Evolutionary conservation across 1,140 invertebrate species (phyloP).

Genomic region (Cheumatopsyche charites): DNA sequence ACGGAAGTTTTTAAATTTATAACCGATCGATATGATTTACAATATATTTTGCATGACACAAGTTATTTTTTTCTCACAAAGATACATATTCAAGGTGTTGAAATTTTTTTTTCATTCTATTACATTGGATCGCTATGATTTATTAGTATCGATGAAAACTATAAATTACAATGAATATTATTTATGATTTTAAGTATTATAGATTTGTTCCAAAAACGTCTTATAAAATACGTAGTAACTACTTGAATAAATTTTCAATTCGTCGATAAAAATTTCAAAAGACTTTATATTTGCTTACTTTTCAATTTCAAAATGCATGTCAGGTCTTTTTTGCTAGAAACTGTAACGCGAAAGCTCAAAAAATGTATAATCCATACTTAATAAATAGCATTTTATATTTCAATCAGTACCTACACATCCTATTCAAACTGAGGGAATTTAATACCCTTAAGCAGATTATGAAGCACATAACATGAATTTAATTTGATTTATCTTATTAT

Average conservation of each 20-base stretch:
- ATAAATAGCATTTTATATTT: neutral
- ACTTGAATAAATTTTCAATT: too few relatives aligned
- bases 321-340: conserved; percentile 20
- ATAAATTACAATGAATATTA: too few relatives aligned
- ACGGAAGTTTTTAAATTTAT: neutral
- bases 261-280: too few relatives aligned
- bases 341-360: neutral
- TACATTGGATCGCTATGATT: too few relatives aligned
- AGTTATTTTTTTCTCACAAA: neutral
- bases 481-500: too few relatives aligned
- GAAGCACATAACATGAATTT: neutral
- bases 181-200: too few relatives aligned
- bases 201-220: too few relatives aligned
- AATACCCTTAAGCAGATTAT: neutral
- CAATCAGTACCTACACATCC: neutral
- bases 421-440: neutral
- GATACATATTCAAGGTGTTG: conserved; percentile 2
- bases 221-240: too few relatives aligned
- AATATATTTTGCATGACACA: neutral
- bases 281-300: neutral
- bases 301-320: conserved; percentile 11
- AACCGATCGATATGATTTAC: neutral
- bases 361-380: neutral
- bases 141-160: too few relatives aligned
- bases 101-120: neutral